Evolutionary conservation across 2,888 invertebrate species (phyloP), one percentile per base, ranked within the genome.

Genomic region (Chironomus riparius): DNA sequence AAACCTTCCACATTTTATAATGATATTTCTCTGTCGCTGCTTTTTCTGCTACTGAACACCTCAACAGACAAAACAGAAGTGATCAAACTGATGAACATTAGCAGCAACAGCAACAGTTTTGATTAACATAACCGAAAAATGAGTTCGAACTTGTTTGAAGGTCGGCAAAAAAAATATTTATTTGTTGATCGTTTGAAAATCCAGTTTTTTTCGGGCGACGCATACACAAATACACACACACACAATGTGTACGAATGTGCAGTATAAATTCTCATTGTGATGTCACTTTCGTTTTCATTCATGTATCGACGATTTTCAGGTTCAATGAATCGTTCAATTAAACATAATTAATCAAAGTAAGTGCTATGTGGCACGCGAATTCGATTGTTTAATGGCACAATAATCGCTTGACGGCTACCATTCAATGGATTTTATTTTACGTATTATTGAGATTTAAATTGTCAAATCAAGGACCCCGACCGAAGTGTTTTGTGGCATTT

Each of bases 71-170:
- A 74, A 47, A 21, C 48, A 74, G 68, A 74, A 74, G 62, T 74
- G 72, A 72, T 38, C 62, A 22, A 22, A 65, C 4, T 50, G 74
- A 74, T 74, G 74, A 74, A 74, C 47, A 73, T 47, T 74, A 47
- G 47, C 68, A 13, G 28, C 38, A 38, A 47, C 68, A 68, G 38
- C 28, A 38, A 28, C 28, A 68, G 47, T 47, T 47, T 18, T 22
- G 38, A 74, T 74, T 74, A 74, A 65, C 74, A 74, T 74, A 74
- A 74, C 74, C 65, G 62, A 28, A 68, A 28, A 56, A 73, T 56
- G 56, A 28, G 18, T 50, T 61, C 50, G 65, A 74, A 74, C 74
- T 28, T 24, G 74, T 74, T 74, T 74, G 74, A 68, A 74, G 74
- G 74, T 68, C 74, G 21, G 68, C 74, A 68, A 74, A 74, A 62